These are phyloP conservation scores for Catocala nupta DNA, from an alignment of 2,888 invertebrate species.

Conservation along the genomic window DNA sequence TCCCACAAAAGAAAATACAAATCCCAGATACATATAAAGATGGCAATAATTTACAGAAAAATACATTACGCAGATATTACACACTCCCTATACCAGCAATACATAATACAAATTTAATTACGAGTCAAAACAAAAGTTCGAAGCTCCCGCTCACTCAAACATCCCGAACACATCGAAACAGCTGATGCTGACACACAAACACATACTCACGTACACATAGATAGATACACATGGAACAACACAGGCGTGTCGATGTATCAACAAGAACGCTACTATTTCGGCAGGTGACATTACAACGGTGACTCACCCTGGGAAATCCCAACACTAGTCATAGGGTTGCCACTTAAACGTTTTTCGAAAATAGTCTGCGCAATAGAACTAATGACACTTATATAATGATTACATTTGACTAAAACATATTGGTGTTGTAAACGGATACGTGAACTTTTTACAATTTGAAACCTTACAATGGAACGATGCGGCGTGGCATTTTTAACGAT, in stretches of 20 bases:
- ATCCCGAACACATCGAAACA: slow-evolving; percentile 32
- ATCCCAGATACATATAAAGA: no score
- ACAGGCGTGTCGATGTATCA: slow-evolving; percentile 23
- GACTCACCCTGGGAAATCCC: slow-evolving; percentile 65
- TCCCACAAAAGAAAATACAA: no score
- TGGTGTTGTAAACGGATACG: no score
- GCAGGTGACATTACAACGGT: slow-evolving; percentile 54
- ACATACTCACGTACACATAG: slow-evolving; percentile 6
- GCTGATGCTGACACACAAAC: slow-evolving; percentile 34
- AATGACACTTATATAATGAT: no score
- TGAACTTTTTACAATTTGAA: no score
- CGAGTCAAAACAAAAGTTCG: slow-evolving; percentile 4
- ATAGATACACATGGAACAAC: slow-evolving; percentile 20
- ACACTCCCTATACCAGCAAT: no score
- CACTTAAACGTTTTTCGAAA: slow-evolving; percentile 10
- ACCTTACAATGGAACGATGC: no score
- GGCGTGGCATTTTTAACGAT: no score
- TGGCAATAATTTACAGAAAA: no score
- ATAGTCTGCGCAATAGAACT: background rate
- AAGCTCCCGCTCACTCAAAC: slow-evolving; percentile 18
- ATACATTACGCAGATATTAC: no score
- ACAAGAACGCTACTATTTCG: slow-evolving; percentile 43
- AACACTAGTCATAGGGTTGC: slow-evolving; percentile 40
- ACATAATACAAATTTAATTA: background rate
- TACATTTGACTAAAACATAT: no score